Evolutionary conservation across 2,797 vertebrate genomes (phyloP), one percentile per base, ranked within the genome.

Genomic region (Danio tinwini): DNA sequence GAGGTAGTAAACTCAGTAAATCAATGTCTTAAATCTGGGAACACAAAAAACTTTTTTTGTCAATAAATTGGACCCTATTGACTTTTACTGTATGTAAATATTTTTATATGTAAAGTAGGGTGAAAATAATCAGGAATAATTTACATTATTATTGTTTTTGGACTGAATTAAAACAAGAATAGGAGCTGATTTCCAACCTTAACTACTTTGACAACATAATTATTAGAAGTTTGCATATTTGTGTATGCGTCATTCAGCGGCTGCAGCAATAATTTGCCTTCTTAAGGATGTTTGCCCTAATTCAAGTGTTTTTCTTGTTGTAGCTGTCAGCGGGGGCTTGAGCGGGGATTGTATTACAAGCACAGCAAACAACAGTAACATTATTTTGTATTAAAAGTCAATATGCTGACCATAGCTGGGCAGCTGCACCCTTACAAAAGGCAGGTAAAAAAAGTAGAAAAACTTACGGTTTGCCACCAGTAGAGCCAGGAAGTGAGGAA

Each of bases 381-480:
- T 77, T 84, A 76, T 86, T 75, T 86, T 85, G 89, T 88, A 91
- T 87, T 85, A 87, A 76, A 49, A 86, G 88, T 91, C 89, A 80
- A 90, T 90, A 88, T 1, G 85, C 86, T 37, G 17, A 84, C 78
- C 82, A 69, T 71, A 65, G 79, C 75, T 85, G 74, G 80, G 87
- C 86, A 88, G 88, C 83, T 85, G 37, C 71, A 80, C 58, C 37
- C 65, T 10, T 72, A 81, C 64, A 70, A 71, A 69, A 40, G 67
- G 37, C 52, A 77, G 29, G 71, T 83, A 62, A 75, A 78, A 74
- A 63, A 80, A 64, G 62, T 74, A 70, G 14, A 75, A 12, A 14
- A 74, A 94, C 96, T 96, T 89, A 98, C 96, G 95, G 95, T 76
- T 98, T 98, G 61, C 95, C 95, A 40, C 94, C 95, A 0, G 96